Evolutionary conservation across 1,140 invertebrate species (phyloP).

Genomic region (Gryon sp.): DNA sequence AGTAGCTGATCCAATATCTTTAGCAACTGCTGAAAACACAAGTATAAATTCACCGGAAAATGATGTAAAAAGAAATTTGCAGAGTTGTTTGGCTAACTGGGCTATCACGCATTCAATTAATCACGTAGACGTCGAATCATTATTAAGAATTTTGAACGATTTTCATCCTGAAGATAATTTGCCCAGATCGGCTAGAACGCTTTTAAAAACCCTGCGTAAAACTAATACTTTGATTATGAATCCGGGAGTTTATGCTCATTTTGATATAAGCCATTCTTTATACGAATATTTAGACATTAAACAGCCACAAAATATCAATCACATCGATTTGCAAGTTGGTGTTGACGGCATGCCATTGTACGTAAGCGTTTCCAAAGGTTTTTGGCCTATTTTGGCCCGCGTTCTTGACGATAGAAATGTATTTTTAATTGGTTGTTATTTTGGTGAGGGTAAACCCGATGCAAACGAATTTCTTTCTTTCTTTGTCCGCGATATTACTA

Average conservation of each 20-base stretch:
- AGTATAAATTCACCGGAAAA: no score
- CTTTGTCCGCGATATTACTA: constrained; percentile 38
- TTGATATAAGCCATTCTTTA: no score
- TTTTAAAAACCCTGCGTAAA: constrained; percentile 19
- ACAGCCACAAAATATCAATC: background rate
- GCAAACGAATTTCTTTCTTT: constrained; percentile 43
- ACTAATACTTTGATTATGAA: no score
- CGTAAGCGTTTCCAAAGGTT: background rate
- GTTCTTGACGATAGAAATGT: background rate
- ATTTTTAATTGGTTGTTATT: constrained; percentile 29
- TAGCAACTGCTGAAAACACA: no score
- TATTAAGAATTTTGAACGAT: no score
- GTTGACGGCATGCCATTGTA: constrained; percentile 6
- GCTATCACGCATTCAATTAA: no score
- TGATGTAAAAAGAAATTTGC: no score
- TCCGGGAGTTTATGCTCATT: constrained; percentile 22
- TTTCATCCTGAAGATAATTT: constrained; percentile 4
- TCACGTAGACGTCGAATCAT: no score
- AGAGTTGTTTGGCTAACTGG: no score
- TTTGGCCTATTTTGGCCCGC: constrained; percentile 8
- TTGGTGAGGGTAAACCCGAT: constrained; percentile 39
- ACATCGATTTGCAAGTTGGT: constrained; percentile 1
- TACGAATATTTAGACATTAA: constrained; percentile 9
- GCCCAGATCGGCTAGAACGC: background rate
- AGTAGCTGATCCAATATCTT: no score